phyloP scores from a whole-genome alignment of 2,797 vertebrate genomes.

The Arremon brunneinucha region DNA sequence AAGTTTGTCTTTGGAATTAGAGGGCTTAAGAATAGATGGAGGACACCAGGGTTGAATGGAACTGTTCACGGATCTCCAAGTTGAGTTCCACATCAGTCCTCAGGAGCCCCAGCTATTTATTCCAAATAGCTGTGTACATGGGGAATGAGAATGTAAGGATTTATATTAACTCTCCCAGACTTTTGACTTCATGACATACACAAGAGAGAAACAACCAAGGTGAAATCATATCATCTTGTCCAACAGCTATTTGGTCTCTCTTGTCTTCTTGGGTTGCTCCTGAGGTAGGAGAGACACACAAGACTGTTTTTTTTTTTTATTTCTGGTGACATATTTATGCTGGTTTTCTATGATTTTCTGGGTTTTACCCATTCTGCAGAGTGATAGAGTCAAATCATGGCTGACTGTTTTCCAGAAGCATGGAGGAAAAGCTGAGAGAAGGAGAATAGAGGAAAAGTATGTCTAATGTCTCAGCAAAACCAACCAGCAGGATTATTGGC shows the following conservation, averaged over 20 bases:
- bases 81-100: conserved; percentile 7
- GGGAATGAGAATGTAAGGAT: conserved; percentile 71
- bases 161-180: conserved; percentile 70
- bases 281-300: background rate
- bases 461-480: background rate
- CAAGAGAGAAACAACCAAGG: conserved; percentile 45
- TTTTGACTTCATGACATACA: conserved; percentile 48
- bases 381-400: background rate
- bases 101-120: conserved; percentile 46
- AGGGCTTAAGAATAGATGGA: conserved; percentile 76
- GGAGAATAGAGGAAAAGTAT: background rate
- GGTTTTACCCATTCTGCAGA: background rate
- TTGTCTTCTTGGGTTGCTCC: background rate
- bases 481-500: background rate
- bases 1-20: conserved; percentile 81
- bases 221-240: background rate
- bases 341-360: background rate
- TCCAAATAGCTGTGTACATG: conserved; percentile 36
- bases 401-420: background rate
- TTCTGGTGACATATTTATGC: background rate
- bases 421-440: background rate
- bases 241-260: background rate
- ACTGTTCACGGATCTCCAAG: conserved; percentile 32
- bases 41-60: conserved; percentile 67
- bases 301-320: background rate